Conservation (phyloP, 2,888 invertebrate species). For the Smittia sp. region DNA sequence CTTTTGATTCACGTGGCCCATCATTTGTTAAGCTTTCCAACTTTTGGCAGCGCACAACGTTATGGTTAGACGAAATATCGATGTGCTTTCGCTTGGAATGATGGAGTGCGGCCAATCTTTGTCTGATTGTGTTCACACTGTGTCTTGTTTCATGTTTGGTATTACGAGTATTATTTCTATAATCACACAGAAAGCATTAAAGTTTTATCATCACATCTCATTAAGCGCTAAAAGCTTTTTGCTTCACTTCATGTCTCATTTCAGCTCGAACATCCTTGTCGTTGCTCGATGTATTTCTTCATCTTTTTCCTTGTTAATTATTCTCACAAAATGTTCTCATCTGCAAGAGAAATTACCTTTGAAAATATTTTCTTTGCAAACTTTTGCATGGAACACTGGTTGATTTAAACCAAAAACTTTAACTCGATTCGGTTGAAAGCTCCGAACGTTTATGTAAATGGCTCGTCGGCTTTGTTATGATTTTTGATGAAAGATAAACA, state of each 20-base stretch:
- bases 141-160: background rate
- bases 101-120: background rate
- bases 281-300: background rate
- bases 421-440: conserved; percentile 5
- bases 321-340: background rate
- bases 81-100: background rate
- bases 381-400: background rate
- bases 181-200: conserved; percentile 1
- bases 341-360: background rate
- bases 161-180: background rate
- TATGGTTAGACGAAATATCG: background rate
- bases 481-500: background rate
- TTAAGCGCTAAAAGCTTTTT: background rate
- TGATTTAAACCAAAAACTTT: background rate
- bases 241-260: background rate
- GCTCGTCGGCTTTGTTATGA: background rate
- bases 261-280: background rate
- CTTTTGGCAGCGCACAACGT: background rate
- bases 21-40: background rate
- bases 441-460: background rate
- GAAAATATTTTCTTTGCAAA: background rate
- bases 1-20: conserved; percentile 40
- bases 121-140: background rate
- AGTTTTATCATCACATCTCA: conserved; percentile 24
- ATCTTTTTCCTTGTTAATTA: background rate